Evolutionary conservation across 1,140 invertebrate species (phyloP), one percentile per base, ranked within the genome.

Genomic region (Polypedilum pembai): DNA sequence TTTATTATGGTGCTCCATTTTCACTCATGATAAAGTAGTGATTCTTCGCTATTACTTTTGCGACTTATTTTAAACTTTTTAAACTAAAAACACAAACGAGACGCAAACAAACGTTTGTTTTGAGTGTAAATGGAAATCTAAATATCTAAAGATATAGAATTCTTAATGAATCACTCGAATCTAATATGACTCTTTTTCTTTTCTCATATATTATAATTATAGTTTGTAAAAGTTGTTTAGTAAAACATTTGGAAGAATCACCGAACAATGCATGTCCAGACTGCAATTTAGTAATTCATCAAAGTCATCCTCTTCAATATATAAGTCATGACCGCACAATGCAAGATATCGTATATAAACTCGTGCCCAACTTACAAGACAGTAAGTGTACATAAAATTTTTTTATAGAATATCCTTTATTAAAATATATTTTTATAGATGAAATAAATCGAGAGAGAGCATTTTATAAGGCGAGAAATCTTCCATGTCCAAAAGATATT

Each of bases 271-370:
- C 94, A 18, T 98, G 96, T 85, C 96, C 96, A 79, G 93, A 93
- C 86, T 99, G 96, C 86, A 91, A 93, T 82, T 94, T 95, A 79
- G 94, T 98, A 66, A 98, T 98, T 78, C 96, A 99, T 83, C 96
- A 99, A 81, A 98, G 95, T 8, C 95, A 98, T 85, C 96, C 96
- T 15, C 84, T 98, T 63, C 93, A 98, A 79, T 97, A 98, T 79
- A 96, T 98, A 78, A 96, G 94, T 82, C 96, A 97, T 84, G 97
- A 99, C 85, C 87, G 96, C 78, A 98, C 96, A 75, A 94, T 99
- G 92, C 97, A 99, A 84, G 96, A 98, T 86, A 96, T 99, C 84
- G 96, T 98, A 73, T 98, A 96, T 84, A 98, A 98, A 88, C 84
- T 97, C 77, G 94, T 97, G 76, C 94, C 94, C 76, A 90, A 95